These are phyloP conservation scores for Nebria ingens DNA, from an alignment of 1,140 invertebrate species.

Conservation along the genomic window DNA sequence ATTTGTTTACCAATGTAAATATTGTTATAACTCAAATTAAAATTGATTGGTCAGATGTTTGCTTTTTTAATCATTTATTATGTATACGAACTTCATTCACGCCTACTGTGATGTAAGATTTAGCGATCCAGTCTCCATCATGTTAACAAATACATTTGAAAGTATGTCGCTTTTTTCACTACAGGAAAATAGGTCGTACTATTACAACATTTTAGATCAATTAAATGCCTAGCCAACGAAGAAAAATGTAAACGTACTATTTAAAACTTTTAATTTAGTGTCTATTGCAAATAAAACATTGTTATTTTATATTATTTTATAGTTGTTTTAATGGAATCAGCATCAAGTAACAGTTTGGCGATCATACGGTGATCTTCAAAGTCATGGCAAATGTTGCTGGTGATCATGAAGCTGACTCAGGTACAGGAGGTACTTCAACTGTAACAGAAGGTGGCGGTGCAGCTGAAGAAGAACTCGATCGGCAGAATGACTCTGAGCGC, in stretches of 20 bases:
- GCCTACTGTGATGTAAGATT: conserved; percentile 2
- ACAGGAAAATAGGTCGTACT: background rate
- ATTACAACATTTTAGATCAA: too few relatives aligned
- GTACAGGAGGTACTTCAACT: conserved; percentile 20
- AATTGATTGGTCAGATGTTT: background rate
- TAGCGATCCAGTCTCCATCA: background rate
- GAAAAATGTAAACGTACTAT: too few relatives aligned
- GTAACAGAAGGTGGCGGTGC: conserved; percentile 13
- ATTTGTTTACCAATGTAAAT: too few relatives aligned
- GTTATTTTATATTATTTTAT: too few relatives aligned
- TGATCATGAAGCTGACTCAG: conserved; percentile 35
- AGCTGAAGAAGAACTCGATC: conserved; percentile 28
- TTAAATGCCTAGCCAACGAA: too few relatives aligned
- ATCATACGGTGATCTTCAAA: conserved; percentile 24
- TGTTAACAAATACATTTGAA: conserved; percentile 5
- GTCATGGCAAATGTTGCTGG: conserved; percentile 31
- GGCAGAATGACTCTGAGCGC: conserved; percentile 30
- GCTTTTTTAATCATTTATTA: background rate
- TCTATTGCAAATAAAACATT: background rate
- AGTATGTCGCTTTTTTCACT: conserved; percentile 1
- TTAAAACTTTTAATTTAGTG: background rate
- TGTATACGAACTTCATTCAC: background rate
- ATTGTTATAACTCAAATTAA: too few relatives aligned
- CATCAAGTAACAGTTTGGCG: conserved; percentile 22
- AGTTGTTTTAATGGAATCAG: conserved; percentile 20